Evolutionary conservation across 2,113 vertebrate species (phyloP), one percentile per base, ranked within the genome.

Genomic region (Phrynocephalus versicolor): DNA sequence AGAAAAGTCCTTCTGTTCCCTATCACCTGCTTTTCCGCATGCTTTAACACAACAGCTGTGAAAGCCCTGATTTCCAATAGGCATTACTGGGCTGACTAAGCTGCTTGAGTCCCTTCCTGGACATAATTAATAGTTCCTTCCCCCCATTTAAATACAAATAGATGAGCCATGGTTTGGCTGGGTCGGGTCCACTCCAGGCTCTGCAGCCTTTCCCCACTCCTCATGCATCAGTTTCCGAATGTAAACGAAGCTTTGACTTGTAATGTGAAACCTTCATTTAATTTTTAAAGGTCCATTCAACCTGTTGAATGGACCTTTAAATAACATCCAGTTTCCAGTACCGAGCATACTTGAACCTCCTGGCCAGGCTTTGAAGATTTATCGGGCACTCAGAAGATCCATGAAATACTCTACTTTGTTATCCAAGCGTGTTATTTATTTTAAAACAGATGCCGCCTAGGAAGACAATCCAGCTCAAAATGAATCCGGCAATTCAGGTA

Each of bases 61-160:
- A 37, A 82, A 82, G 58, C 27, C 67, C 27, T 62, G 70, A 83
- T 74, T 74, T 74, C 55, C 70, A 74, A 62, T 62, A 71, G 71
- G 14, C 67, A 82, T 58, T 71, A 82, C 51, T 19, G 39, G 55
- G 23, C 35, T 60, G 35, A 23, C 69, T 41, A 39, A 19, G 41
- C 55, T 60, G 51, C 51, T 72, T 51, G 39, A 60, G 70, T 64
- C 35, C 70, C 70, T 74, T 74, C 70, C 19, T 73, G 57, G 57
- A 58, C 58, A 13, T 33, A 83, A 74, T 51, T 74, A 74, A 74
- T 62, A 39, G 81, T 45, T 74, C 27, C 18, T n/a, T 41, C 30
- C 12, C 41, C 18, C 25, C 16, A 6, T 80, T 71, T 83, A 83
- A n/a, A 57, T 30, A 55, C 33, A 39, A 7, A 13, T 72, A 57